Evolutionary conservation across 2,113 vertebrate species (phyloP).

Genomic region (Dissostichus mawsoni): DNA sequence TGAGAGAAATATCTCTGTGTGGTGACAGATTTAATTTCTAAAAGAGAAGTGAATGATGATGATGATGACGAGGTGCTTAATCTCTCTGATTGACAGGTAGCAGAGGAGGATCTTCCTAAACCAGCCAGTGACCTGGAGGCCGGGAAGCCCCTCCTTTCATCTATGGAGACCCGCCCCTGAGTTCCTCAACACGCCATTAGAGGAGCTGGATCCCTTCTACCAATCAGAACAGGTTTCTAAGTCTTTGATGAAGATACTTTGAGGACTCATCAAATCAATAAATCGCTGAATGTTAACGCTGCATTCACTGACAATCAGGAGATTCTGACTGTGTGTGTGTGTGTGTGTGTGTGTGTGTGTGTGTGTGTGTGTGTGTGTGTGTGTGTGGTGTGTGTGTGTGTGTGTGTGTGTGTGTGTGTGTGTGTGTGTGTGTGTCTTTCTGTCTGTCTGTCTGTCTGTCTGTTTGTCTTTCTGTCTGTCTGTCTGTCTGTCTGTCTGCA

Average conservation of each 20-base stretch:
- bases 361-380: not conserved
- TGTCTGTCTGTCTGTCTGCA: conserved; percentile 67
- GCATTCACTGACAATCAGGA: too few species aligned
- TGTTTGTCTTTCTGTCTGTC: not conserved
- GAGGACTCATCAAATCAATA: not conserved
- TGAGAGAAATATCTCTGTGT: too few species aligned
- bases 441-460: not conserved
- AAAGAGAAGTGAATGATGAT: too few species aligned
- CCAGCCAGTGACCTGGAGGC: conserved; percentile 71
- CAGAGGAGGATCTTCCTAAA: conserved; percentile 64
- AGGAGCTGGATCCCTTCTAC: conserved; percentile 78
- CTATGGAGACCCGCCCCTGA: conserved; percentile 69
- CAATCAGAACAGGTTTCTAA: conserved; percentile 69
- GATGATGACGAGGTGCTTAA: too few species aligned
- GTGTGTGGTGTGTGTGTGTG: not conserved
- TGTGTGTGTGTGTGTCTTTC: not conserved
- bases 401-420: not conserved
- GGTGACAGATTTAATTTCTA: too few species aligned
- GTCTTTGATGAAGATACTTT: not conserved
- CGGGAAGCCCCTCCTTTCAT: conserved; percentile 76
- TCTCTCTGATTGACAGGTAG: conserved; percentile 51
- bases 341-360: not conserved
- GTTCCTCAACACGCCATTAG: conserved; percentile 70
- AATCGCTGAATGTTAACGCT: not conserved
- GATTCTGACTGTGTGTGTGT: too few species aligned